Evolutionary conservation across 2,888 invertebrate species (phyloP), one percentile per base, ranked within the genome.

Genomic region (Mactromeris polynyma): DNA sequence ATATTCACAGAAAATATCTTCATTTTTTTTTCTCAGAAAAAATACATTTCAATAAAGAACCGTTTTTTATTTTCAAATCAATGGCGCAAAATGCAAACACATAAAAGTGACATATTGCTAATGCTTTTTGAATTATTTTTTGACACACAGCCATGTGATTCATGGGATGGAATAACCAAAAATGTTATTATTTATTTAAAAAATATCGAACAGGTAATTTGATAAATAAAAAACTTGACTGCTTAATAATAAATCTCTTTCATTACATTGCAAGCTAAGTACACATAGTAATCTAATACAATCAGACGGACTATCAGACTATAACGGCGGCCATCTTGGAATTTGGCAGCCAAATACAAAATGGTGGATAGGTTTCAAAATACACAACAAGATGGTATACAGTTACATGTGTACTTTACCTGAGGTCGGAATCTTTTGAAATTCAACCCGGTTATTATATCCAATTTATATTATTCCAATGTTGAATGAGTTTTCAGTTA

Each of bases 361-460:
- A 91, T 91, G 91, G 91, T 79, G 89, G 84, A 88, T 73, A 73
- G 91, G 91, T 91, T 91, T 91, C 91, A 91, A 88, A 91, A 83
- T 91, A 88, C 91, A 91, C 86, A 91, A 91, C 91, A 91, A 38
- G 36, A 21, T 46, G 80, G 86, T 91, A 81, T 91, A 86, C 86
- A 88, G 54, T 91, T 91, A 89, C 91, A 91, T 78, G 79, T 86
- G 86, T 82, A 89, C 89, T 86, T 88, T 91, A 91, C 91, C 91
- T 89, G 91, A 42, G 36, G 14, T 40, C 69, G 79, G 46, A 81
- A 77, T 82, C 86, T 78, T 77, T 78, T n/a, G 82, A 87, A 81
- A 73, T 77, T 73, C 77, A 54, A 78, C 86, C 64, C 85, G 51
- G 82, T 79, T 82, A 78, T 51, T 58, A 51, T 64, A 78, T 78